Evolutionary conservation across 2,113 vertebrate genomes (phyloP).

Genomic region (Arothron firmamentum): DNA sequence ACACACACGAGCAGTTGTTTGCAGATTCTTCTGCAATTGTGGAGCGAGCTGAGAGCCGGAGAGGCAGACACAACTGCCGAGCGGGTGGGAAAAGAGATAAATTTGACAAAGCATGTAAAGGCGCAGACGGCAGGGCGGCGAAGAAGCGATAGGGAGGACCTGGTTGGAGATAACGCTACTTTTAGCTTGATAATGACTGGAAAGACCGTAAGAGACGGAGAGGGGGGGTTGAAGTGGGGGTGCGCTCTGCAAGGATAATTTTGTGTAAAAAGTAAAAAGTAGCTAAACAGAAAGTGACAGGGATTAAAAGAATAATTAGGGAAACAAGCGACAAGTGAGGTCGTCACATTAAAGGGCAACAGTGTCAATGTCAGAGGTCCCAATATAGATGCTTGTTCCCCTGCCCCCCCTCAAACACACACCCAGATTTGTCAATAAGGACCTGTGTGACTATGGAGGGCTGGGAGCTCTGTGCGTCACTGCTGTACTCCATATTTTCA

Average conservation of each 20-base stretch:
- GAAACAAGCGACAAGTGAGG: slow-evolving; percentile 62
- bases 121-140: slow-evolving; percentile 31
- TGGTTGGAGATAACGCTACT: slow-evolving; percentile 29
- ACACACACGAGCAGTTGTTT: background rate
- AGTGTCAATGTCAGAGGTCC: slow-evolving; percentile 69
- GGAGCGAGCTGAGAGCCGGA: background rate
- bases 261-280: background rate
- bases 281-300: slow-evolving; percentile 3
- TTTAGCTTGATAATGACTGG: slow-evolving; percentile 33
- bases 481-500: slow-evolving; percentile 73
- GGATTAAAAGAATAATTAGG: slow-evolving; percentile 10
- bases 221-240: background rate
- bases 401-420: slow-evolving; percentile 34
- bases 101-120: slow-evolving; percentile 27
- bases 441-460: slow-evolving; percentile 51
- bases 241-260: too few relatives aligned
- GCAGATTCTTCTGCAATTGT: slow-evolving; percentile 1
- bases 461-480: slow-evolving; percentile 67
- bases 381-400: slow-evolving; percentile 46
- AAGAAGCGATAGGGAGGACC: slow-evolving; percentile 27
- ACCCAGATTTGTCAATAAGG: slow-evolving; percentile 64
- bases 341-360: slow-evolving; percentile 58
- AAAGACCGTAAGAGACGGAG: background rate
- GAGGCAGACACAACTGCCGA: slow-evolving; percentile 11
- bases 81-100: slow-evolving; percentile 36